Evolutionary conservation across 2,888 invertebrate species (phyloP).

Genomic region (Phaedon cochleariae): DNA sequence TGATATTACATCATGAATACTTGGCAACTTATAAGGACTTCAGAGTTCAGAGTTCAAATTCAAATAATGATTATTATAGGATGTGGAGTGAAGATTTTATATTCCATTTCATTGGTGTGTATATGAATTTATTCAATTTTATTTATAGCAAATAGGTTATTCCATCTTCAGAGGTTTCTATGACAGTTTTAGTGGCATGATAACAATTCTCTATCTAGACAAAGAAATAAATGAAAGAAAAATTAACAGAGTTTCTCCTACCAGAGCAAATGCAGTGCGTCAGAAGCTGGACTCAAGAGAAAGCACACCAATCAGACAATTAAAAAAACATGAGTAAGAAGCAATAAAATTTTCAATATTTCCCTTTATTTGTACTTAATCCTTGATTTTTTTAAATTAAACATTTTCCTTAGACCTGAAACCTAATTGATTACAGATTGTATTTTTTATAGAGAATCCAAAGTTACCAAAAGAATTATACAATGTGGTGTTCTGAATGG

Average conservation of each 20-base stretch:
- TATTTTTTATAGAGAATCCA: conserved; percentile 73
- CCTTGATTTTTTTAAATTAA: neutral
- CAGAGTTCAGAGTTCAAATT: too few relatives aligned
- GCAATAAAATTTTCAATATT: neutral
- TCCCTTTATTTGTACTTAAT: too few relatives aligned
- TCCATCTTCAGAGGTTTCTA: conserved; percentile 76
- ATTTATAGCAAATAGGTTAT: conserved; percentile 69
- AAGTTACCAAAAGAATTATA: conserved; percentile 82
- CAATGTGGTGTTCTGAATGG: conserved; percentile 89
- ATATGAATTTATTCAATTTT: neutral
- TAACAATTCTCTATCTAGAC: conserved; percentile 80
- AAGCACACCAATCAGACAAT: conserved; percentile 57
- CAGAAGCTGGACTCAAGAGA: conserved; percentile 49
- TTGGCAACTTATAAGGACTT: neutral
- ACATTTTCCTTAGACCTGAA: neutral
- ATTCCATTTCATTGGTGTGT: neutral
- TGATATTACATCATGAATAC: too few relatives aligned
- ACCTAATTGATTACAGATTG: neutral
- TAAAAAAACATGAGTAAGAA: conserved; percentile 64
- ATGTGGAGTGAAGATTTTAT: too few relatives aligned
- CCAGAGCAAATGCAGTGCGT: conserved; percentile 61
- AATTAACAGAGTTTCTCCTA: conserved; percentile 66
- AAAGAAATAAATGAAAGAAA: conserved; percentile 77
- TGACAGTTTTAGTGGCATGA: conserved; percentile 82
- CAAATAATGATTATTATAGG: too few relatives aligned